A percentile compares a stretch with the other conserved stretches of the same genome.
Conservation (phyloP, 2,797 vertebrate genomes). For the Acanthornis magna region DNA sequence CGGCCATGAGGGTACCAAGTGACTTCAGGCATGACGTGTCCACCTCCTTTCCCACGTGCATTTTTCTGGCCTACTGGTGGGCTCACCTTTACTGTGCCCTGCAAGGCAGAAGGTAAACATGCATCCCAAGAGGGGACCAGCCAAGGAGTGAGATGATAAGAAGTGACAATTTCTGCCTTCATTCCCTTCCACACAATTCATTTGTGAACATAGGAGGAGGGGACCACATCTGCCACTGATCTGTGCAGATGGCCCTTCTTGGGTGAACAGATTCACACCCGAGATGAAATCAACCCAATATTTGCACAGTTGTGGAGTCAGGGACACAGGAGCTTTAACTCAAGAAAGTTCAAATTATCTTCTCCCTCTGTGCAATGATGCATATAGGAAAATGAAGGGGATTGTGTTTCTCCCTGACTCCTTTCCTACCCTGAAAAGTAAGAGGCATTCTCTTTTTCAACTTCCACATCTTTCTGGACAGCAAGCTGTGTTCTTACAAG, state of each 20-base stretch:
- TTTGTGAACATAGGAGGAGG: not conserved
- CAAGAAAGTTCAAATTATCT: not conserved
- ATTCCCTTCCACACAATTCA: not conserved
- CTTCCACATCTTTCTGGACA: not conserved
- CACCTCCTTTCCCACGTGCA: not conserved
- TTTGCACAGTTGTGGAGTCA: not conserved
- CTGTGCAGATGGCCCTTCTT: not conserved
- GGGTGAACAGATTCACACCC: not conserved
- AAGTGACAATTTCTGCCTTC: not conserved
- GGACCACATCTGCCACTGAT: not conserved
- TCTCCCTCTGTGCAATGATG: not conserved
- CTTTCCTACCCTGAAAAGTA: not conserved
- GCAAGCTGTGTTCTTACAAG: not conserved
- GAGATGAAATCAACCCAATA: not conserved
- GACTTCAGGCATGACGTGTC: not conserved
- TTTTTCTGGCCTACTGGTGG: not conserved
- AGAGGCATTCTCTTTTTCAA: not conserved
- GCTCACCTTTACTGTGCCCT: not conserved
- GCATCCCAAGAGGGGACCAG: not conserved
- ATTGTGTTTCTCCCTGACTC: not conserved
- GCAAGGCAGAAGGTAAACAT: not conserved
- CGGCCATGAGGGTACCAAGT: fast-evolving
- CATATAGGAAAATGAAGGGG: not conserved
- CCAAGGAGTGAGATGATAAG: not conserved
- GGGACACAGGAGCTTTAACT: not conserved